A percentile compares a stretch with the other conserved stretches of the same genome.
Conservation (phyloP, 1,140 invertebrate species). For the Calephelis nemesis region DNA sequence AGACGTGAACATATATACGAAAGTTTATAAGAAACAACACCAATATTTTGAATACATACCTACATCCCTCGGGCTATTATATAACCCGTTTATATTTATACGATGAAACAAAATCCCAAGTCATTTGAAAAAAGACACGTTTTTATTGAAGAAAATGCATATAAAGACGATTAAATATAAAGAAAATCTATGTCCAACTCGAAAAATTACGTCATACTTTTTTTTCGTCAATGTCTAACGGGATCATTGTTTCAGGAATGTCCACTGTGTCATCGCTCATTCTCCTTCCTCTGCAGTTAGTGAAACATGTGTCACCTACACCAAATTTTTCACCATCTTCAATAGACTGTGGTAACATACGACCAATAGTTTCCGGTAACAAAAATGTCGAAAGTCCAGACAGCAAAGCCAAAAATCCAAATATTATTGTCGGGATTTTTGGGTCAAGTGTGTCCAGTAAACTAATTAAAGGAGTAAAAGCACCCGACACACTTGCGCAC, state of each 20-base stretch:
- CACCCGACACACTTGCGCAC: conserved; percentile 91
- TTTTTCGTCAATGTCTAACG: conserved; percentile 57
- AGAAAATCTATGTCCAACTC: neutral
- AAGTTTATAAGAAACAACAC: neutral
- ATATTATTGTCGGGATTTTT: conserved; percentile 85
- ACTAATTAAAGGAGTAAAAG: conserved; percentile 89
- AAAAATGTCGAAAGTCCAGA: conserved; percentile 88
- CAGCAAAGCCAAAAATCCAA: conserved; percentile 86
- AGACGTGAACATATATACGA: no score
- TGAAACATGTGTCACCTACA: conserved; percentile 88
- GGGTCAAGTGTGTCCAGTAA: conserved; percentile 83
- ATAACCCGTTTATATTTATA: no score
- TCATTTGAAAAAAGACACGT: neutral
- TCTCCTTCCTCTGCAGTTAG: conserved; percentile 89
- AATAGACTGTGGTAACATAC: conserved; percentile 89
- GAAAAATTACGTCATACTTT: conserved; percentile 38
- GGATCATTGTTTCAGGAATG: conserved; percentile 68
- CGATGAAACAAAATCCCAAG: no score
- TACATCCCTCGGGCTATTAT: no score
- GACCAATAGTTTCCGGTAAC: conserved; percentile 90
- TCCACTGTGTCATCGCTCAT: conserved; percentile 82
- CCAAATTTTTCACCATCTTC: conserved; percentile 93
- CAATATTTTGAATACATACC: no score
- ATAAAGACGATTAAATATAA: neutral
- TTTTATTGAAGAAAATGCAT: neutral